A percentile compares a stretch with the other conserved stretches of the same genome.
These are phyloP conservation scores for Sesamia inferens DNA, from an alignment of 2,888 invertebrate species.

Conservation along the genomic window DNA sequence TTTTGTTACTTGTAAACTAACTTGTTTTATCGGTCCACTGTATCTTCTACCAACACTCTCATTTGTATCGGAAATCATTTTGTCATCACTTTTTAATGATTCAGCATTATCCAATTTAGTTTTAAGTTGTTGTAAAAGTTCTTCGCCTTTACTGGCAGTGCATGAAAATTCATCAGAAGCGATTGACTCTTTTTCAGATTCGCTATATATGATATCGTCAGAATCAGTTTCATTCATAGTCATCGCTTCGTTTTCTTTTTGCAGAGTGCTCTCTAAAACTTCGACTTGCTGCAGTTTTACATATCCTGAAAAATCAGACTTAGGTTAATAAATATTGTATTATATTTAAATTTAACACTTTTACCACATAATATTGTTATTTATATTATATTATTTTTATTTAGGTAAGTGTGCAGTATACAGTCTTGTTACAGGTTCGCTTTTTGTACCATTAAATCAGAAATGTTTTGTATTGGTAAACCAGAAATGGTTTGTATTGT, in stretches of 20 bases:
- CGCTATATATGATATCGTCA: constrained; percentile 83
- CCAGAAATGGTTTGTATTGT: no score
- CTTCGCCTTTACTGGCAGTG: constrained; percentile 71
- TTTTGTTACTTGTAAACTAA: constrained; percentile 73
- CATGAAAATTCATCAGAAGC: constrained; percentile 80
- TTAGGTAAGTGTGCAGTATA: no score
- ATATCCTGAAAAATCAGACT: constrained; percentile 85
- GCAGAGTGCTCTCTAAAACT: constrained; percentile 82
- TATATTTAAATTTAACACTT: neutral
- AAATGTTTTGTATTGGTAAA: no score
- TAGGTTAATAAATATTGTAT: constrained; percentile 8
- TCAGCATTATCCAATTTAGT: constrained; percentile 62
- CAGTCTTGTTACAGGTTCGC: no score
- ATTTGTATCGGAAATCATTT: constrained; percentile 58
- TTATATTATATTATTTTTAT: no score
- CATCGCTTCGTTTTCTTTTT: constrained; percentile 74
- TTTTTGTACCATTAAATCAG: no score
- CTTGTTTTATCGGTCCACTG: constrained; percentile 78
- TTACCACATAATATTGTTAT: neutral
- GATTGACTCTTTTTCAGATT: constrained; percentile 85
- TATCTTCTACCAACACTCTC: constrained; percentile 71
- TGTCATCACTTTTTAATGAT: constrained; percentile 45
- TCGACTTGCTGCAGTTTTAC: constrained; percentile 89
- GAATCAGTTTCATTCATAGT: constrained; percentile 68
- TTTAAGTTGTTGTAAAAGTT: constrained; percentile 75